Base-by-base conservation (phyloP, 2,888 invertebrate species). In the Brenthis daphne region DNA sequence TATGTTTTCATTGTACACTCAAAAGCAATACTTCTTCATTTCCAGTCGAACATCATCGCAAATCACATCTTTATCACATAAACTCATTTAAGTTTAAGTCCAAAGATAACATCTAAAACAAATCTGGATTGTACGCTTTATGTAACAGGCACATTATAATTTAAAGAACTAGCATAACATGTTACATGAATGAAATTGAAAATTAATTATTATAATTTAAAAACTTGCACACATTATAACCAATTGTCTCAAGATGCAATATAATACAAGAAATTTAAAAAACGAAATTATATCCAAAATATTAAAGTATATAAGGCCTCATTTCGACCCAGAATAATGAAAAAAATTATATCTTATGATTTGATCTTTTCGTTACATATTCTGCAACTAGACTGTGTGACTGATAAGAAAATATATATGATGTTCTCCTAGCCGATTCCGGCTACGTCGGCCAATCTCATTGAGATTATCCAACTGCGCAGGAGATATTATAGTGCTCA, bases 11-110 rank as follows among this genome's bases (percentile, higher is more conserved):
- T 48, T 58, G 58, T 58, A 58, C 48, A 48, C 47, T 58, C 58
- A 58, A 48, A 47, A 58, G 29, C 48, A 29, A 58, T 47, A 47
- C 29, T 58, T 58, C 47, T 48, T 58, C 29, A 57, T 57, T 43
- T 29, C 48, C 48, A 58, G 29, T 48, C 48, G 14, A 29, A 48
- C 48, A 58, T 29, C 58, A 56, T 24, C 2, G 24, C 48, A 58
- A 58, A 58, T 48, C 24, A 58, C 24, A 48, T 48, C n/a, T 58
- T 47, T 58, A 58, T n/a, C n/a, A 58, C 47, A 57, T 43, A 48
- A 58, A 58, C 29, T 24, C 20, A 3, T 13, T 20, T 3, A 54
- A 24, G 8, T 54, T 54, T 11, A 2, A 37, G 37, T 37, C 8
- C 37, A 37, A 37, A 37, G 8, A 37, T 37, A 8, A 43, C 37